These are phyloP conservation scores for Harpegnathos saltator DNA, from an alignment of 1,140 invertebrate genomes.

Conservation along the genomic window DNA sequence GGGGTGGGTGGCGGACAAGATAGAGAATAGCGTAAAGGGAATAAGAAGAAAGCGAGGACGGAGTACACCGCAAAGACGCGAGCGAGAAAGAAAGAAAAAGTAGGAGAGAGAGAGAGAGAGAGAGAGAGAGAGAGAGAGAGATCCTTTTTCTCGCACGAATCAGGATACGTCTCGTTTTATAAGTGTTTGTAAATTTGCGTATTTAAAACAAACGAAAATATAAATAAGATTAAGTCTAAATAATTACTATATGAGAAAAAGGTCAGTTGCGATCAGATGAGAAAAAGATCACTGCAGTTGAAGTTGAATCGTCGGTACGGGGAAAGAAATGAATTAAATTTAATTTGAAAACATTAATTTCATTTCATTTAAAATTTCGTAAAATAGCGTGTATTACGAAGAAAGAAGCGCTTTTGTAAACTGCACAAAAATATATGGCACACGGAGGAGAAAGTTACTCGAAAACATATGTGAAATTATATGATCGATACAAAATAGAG, in stretches of 20 bases:
- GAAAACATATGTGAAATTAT: no score
- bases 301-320: no score
- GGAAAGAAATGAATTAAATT: no score
- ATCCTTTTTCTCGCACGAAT: conserved; percentile 14
- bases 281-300: no score
- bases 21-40: conserved; percentile 55
- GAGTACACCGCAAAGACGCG: conserved; percentile 51
- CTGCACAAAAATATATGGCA: neutral
- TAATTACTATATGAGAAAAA: neutral
- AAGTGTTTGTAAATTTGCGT: neutral
- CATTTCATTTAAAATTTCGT: no score
- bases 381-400: no score
- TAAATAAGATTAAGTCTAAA: neutral
- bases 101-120: neutral
- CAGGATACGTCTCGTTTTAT: neutral
- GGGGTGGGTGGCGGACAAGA: conserved; percentile 9
- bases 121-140: no score
- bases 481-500: no score
- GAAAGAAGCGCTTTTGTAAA: neutral
- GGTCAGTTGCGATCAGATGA: no score
- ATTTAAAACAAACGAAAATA: neutral
- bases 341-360: no score
- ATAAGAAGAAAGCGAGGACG: conserved; percentile 24
- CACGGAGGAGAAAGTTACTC: no score
- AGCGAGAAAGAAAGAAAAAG: conserved; percentile 53